Percentiles rank a stretch among this genome's conserved stretches.
phyloP scores from a whole-genome alignment of 2,888 invertebrate genomes.

The Eumerus sabulonum region DNA sequence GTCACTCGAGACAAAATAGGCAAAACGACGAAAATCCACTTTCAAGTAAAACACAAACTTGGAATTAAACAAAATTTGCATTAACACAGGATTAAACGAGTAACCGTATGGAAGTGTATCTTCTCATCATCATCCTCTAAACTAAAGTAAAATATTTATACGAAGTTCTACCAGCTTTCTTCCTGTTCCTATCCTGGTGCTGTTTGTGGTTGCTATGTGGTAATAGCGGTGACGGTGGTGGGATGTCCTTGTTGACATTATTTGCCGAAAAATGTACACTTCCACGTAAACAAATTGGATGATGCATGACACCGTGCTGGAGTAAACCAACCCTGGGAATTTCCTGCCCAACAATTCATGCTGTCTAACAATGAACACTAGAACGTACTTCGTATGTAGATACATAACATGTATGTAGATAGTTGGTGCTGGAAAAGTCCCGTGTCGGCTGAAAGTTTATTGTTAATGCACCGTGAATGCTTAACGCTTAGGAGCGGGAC shows the following conservation, averaged over 20 bases:
- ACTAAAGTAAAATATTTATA: slow-evolving; percentile 17
- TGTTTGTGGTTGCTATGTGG: slow-evolving; percentile 1
- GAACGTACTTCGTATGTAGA: no score
- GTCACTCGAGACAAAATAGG: no score
- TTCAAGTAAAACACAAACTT: no score
- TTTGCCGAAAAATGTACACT: slow-evolving; percentile 16
- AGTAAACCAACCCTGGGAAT: slow-evolving; percentile 2
- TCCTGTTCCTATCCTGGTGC: slow-evolving; percentile 1
- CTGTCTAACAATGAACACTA: neutral
- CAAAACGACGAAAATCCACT: no score
- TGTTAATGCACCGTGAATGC: slow-evolving; percentile 25
- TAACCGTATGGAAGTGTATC: slow-evolving; percentile 1
- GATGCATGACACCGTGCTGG: neutral
- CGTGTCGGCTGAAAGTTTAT: slow-evolving; percentile 15
- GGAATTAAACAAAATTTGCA: slow-evolving; percentile 11
- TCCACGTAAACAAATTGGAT: slow-evolving; percentile 12
- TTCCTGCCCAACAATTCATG: slow-evolving; percentile 7
- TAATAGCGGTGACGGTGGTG: neutral
- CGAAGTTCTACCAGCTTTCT: slow-evolving; percentile 15
- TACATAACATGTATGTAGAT: no score
- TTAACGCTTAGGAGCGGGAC: neutral
- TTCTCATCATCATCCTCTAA: neutral
- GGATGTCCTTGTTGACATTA: slow-evolving; percentile 6
- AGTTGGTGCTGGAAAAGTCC: no score
- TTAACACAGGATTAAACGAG: slow-evolving; percentile 4